These are phyloP conservation scores for Elephantulus edwardii DNA, from an alignment of 2,113 vertebrate species.

Conservation along the genomic window DNA sequence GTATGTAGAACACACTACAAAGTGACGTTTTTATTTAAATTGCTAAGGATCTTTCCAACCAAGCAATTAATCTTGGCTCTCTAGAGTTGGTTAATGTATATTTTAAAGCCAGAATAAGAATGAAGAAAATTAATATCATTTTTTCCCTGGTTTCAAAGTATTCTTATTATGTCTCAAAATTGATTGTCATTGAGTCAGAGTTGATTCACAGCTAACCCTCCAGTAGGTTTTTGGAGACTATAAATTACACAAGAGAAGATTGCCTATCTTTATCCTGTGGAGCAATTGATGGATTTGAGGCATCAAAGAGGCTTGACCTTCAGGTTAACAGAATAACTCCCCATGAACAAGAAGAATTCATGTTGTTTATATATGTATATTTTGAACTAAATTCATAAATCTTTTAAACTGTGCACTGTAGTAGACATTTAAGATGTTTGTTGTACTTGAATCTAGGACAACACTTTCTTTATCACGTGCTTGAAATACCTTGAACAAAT, in stretches of 20 bases:
- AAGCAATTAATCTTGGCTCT: neutral
- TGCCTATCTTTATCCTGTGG: no score
- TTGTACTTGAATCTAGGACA: neutral
- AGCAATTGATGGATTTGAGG: no score
- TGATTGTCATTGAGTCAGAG: no score
- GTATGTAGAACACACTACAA: neutral
- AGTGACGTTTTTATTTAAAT: neutral
- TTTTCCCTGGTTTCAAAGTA: neutral
- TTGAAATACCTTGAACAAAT: neutral
- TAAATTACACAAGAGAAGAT: no score
- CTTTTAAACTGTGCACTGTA: neutral
- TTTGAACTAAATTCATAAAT: neutral
- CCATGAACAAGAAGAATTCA: no score
- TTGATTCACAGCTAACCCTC: no score
- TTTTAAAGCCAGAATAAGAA: neutral
- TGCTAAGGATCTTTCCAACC: neutral
- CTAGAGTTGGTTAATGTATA: neutral
- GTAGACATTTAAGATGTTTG: neutral
- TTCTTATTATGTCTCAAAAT: neutral
- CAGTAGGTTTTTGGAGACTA: no score
- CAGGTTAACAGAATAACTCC: no score
- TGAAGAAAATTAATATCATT: conserved; percentile 11
- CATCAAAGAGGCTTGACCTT: no score
- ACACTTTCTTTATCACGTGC: neutral
- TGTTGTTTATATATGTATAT: no score